phyloP scores from a whole-genome alignment of 1,140 invertebrate genomes.

The Eriosoma lanigerum region DNA sequence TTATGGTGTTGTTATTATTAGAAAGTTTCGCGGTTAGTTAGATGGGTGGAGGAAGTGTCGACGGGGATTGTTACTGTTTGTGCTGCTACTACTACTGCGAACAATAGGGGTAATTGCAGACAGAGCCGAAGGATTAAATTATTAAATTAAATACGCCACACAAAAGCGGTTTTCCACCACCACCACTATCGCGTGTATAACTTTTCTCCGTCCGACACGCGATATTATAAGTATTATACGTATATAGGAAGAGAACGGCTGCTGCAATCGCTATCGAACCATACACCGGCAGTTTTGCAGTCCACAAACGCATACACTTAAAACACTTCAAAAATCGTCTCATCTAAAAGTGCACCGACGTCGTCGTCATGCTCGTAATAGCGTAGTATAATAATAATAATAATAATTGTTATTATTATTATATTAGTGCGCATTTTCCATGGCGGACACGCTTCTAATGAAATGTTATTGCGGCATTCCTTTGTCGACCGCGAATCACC shows the following conservation, averaged over 20 bases:
- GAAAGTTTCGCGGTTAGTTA: constrained; percentile 47
- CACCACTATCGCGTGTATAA: background rate
- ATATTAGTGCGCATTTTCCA: background rate
- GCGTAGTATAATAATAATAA: background rate
- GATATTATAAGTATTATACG: background rate
- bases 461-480: background rate
- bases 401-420: constrained; percentile 3
- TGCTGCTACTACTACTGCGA: background rate
- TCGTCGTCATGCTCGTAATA: background rate
- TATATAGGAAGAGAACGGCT: background rate
- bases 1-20: constrained; percentile 48
- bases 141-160: constrained; percentile 49
- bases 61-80: background rate
- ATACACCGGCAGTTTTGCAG: background rate
- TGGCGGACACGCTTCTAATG: constrained; percentile 15
- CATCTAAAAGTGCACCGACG: constrained; percentile 3
- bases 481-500: constrained; percentile 5
- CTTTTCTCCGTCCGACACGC: constrained; percentile 17
- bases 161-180: constrained; percentile 22
- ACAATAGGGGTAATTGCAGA: constrained; percentile 50
- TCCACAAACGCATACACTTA: background rate
- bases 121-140: constrained; percentile 49
- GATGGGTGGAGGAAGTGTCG: background rate
- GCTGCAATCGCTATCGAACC: background rate
- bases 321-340: constrained; percentile 31